These are phyloP conservation scores for Psylliodes chrysocephalus DNA, from an alignment of 2,888 invertebrate species.

Conservation along the genomic window DNA sequence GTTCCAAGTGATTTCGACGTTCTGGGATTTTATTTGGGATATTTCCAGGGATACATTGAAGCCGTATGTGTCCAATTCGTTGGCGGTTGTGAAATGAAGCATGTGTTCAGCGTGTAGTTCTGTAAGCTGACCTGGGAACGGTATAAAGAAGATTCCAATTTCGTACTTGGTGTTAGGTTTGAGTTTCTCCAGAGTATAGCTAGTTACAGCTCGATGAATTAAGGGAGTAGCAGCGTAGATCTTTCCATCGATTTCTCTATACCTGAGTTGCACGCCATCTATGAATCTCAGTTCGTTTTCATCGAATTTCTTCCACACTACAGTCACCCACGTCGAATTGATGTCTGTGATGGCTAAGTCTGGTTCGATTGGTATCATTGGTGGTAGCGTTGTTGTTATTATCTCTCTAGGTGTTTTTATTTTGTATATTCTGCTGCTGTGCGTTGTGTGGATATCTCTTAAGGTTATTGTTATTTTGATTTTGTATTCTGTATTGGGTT, in stretches of 20 bases:
- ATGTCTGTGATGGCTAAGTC: slow-evolving; percentile 78
- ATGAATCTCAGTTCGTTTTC: slow-evolving; percentile 79
- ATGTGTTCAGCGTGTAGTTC: slow-evolving; percentile 79
- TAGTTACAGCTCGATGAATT: slow-evolving; percentile 83
- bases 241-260: slow-evolving; percentile 83
- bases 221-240: slow-evolving; percentile 87
- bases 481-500: slow-evolving; percentile 83
- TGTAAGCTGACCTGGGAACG: slow-evolving; percentile 81
- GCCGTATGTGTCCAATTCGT: slow-evolving; percentile 81
- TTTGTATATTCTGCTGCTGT: slow-evolving; percentile 79
- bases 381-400: slow-evolving; percentile 67
- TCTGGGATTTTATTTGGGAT: slow-evolving; percentile 75
- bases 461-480: slow-evolving; percentile 84
- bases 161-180: slow-evolving; percentile 84
- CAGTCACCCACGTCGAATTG: slow-evolving; percentile 80
- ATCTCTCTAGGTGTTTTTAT: slow-evolving; percentile 74
- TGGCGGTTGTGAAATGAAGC: slow-evolving; percentile 77
- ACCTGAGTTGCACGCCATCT: slow-evolving; percentile 88
- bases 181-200: slow-evolving; percentile 80
- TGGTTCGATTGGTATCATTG: slow-evolving; percentile 76
- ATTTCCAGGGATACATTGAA: slow-evolving; percentile 80
- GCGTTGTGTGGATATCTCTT: slow-evolving; percentile 80
- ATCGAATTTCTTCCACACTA: slow-evolving; percentile 85
- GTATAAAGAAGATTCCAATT: slow-evolving; percentile 84
- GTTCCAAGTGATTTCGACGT: slow-evolving; percentile 82